phyloP scores from a whole-genome alignment of 2,797 vertebrate genomes.

The Danio kyathit region DNA sequence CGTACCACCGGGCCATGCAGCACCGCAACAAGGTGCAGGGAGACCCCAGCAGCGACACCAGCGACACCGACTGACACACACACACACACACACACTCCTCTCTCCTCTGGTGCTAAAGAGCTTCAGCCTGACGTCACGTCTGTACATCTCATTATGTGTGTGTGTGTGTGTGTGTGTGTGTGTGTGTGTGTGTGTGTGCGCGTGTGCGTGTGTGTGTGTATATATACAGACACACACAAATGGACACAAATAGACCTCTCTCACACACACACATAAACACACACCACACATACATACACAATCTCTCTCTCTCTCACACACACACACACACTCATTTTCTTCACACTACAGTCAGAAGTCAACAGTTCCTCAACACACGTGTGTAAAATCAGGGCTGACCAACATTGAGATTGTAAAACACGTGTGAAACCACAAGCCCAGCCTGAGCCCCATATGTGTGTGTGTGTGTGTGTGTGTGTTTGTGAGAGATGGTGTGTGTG shows the following conservation, averaged over 20 bases:
- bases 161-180: no score
- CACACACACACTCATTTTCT: no score
- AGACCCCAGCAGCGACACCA: slow-evolving; percentile 97
- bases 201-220: no score
- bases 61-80: slow-evolving; percentile 89
- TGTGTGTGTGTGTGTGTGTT: not conserved
- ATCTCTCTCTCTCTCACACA: slow-evolving; percentile 18
- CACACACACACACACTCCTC: slow-evolving; percentile 24
- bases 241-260: no score
- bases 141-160: no score
- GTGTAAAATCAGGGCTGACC: not conserved
- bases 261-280: no score
- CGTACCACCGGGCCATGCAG: slow-evolving; percentile 97
- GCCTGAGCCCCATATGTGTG: no score
- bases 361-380: not conserved
- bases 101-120: slow-evolving; percentile 49
- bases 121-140: not conserved
- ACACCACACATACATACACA: no score
- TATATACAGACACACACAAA: no score
- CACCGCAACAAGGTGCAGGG: slow-evolving; percentile 99
- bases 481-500: no score
- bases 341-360: slow-evolving; percentile 53
- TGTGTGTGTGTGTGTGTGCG: no score
- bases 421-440: not conserved
- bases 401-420: not conserved